phyloP scores from a whole-genome alignment of 1,140 invertebrate genomes.

The Forficula auricularia region DNA sequence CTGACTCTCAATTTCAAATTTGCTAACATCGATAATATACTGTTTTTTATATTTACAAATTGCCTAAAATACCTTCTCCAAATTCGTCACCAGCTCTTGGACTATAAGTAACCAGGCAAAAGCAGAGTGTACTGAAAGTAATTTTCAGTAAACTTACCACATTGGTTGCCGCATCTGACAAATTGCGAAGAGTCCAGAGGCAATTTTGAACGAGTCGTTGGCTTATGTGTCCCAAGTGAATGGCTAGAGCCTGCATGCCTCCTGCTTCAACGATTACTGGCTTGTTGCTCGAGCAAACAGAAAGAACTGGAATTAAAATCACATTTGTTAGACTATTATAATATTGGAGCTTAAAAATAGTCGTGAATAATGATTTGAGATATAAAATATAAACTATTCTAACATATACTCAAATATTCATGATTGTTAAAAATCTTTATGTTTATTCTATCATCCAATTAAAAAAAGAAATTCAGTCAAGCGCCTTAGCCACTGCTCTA shows the following conservation, averaged over 20 bases:
- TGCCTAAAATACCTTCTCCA: no score
- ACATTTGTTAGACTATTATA: neutral
- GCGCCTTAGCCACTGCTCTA: no score
- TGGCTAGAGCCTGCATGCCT: constrained; percentile 90
- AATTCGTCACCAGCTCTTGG: no score
- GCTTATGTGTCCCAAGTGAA: constrained; percentile 84
- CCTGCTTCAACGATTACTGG: constrained; percentile 93
- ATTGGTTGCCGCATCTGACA: constrained; percentile 93
- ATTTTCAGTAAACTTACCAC: no score
- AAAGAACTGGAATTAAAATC: constrained; percentile 47
- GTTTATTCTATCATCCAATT: no score
- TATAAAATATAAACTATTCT: neutral
- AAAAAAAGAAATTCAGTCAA: no score
- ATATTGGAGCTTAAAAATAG: neutral
- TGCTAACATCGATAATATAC: no score
- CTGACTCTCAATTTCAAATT: no score
- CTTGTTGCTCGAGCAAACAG: constrained; percentile 95
- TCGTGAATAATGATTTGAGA: constrained; percentile 1
- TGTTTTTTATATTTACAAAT: no score
- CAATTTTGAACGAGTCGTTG: constrained; percentile 90
- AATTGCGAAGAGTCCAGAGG: constrained; percentile 90
- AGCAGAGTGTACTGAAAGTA: no score
- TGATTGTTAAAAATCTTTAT: no score
- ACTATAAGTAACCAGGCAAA: no score
- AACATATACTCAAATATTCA: neutral